Percentiles rank a stretch among this genome's conserved stretches.
Evolutionary conservation across 2,888 invertebrate species (phyloP).

Genomic region (Epinotia demarniana): DNA sequence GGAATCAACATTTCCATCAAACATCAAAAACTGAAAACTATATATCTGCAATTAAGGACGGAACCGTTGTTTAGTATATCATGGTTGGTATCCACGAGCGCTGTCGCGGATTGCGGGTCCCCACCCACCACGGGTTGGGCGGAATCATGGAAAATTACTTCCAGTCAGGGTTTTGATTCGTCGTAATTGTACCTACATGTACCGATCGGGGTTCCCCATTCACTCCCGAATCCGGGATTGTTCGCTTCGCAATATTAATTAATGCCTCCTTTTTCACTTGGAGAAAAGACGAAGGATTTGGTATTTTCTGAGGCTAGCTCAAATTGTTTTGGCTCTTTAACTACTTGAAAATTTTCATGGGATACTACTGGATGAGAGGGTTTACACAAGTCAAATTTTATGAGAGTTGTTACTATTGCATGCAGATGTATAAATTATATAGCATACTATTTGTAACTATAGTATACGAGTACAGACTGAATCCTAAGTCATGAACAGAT

Average conservation of each 20-base stretch:
- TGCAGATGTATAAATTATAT: no score
- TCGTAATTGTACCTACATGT: conserved; percentile 59
- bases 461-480: no score
- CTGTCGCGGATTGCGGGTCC: conserved; percentile 42
- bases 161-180: conserved; percentile 59
- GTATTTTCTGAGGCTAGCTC: conserved; percentile 3
- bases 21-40: no score
- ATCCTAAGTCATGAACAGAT: no score
- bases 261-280: conserved; percentile 12
- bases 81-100: conserved; percentile 47
- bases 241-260: conserved; percentile 31
- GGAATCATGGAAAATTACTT: conserved; percentile 59
- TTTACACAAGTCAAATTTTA: no score
- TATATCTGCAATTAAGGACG: no score
- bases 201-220: conserved; percentile 50
- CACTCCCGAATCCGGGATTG: conserved; percentile 47
- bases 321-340: no score
- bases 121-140: conserved; percentile 43
- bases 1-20: no score
- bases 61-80: conserved; percentile 11
- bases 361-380: no score
- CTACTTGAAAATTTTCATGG: not conserved
- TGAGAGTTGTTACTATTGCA: no score
- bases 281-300: not conserved
- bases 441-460: no score